Evolutionary conservation across 2,113 vertebrate species (phyloP).

Genomic region (Festucalex cinctus): DNA sequence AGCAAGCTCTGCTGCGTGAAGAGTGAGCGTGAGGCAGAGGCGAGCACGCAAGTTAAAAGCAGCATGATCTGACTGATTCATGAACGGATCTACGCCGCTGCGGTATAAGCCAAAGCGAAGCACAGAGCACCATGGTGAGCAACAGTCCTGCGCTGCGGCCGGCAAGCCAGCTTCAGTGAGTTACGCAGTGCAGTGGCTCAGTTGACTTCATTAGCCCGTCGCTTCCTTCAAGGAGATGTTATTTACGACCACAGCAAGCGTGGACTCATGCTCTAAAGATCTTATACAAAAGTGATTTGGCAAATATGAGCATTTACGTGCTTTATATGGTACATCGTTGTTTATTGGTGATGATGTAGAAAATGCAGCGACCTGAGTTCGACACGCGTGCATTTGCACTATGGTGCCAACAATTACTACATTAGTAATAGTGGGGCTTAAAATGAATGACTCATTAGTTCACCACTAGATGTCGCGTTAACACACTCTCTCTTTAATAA

Average conservation of each 20-base stretch:
- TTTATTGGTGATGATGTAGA: not conserved
- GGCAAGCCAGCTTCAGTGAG: conserved; percentile 36
- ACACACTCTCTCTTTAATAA: not conserved
- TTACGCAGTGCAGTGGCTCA: conserved; percentile 67
- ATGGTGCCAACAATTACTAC: too few relatives aligned
- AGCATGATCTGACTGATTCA: conserved; percentile 38
- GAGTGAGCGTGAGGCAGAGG: conserved; percentile 30
- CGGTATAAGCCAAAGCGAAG: conserved; percentile 38
- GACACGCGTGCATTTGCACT: too few relatives aligned
- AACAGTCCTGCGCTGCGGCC: conserved; percentile 38
- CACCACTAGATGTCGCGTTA: too few relatives aligned
- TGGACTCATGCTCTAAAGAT: conserved; percentile 49
- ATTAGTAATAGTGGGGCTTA: too few relatives aligned
- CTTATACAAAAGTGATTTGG: conserved; percentile 24
- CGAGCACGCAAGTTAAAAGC: conserved; percentile 35
- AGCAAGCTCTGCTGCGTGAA: conserved; percentile 37
- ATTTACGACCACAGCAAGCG: conserved; percentile 52
- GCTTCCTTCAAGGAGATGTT: conserved; percentile 48
- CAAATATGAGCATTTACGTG: conserved; percentile 8
- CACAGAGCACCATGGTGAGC: conserved; percentile 37
- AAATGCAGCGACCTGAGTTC: too few relatives aligned
- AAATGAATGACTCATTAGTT: too few relatives aligned
- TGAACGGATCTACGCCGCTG: conserved; percentile 45
- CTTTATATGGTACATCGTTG: conserved; percentile 17
- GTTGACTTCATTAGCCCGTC: conserved; percentile 63